Percentiles rank a stretch among this genome's conserved stretches.
Evolutionary conservation across 2,888 invertebrate genomes (phyloP).

Genomic region (Itoplectis maculator): DNA sequence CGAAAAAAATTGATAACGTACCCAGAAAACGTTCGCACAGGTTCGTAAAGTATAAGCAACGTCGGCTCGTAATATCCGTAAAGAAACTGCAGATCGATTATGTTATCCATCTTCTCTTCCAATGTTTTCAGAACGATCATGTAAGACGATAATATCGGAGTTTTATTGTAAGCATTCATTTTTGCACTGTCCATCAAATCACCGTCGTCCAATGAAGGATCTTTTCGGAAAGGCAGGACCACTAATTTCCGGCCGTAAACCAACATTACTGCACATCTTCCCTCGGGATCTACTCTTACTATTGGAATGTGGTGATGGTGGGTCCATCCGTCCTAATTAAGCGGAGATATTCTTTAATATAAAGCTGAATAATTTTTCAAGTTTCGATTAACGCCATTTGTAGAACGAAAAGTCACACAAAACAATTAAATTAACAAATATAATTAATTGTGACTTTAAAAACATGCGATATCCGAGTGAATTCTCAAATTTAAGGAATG

Average conservation of each 20-base stretch:
- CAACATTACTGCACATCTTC: constrained; percentile 97
- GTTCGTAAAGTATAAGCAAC: constrained; percentile 97
- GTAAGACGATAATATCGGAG: constrained; percentile 95
- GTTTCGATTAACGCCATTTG: too few relatives aligned
- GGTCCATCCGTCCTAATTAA: constrained; percentile 92
- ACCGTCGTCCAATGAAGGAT: constrained; percentile 92
- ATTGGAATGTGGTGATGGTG: constrained; percentile 93
- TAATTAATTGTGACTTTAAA: too few relatives aligned
- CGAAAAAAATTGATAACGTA: constrained; percentile 85
- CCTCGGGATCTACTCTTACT: constrained; percentile 97
- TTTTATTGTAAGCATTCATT: constrained; percentile 86
- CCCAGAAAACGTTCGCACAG: constrained; percentile 98
- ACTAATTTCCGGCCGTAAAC: constrained; percentile 97
- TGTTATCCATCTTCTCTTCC: constrained; percentile 98
- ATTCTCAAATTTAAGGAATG: too few relatives aligned
- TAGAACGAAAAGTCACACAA: too few relatives aligned
- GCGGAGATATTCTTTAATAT: too few relatives aligned
- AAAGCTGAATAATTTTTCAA: too few relatives aligned
- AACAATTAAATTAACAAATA: too few relatives aligned
- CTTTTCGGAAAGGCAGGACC: constrained; percentile 96
- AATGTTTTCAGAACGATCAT: constrained; percentile 94
- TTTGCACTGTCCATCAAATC: constrained; percentile 90
- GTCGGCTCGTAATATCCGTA: constrained; percentile 99
- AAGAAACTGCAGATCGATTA: constrained; percentile 98
- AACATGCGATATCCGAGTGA: too few relatives aligned